Evolutionary conservation across 2,797 vertebrate genomes (phyloP).

Genomic region (Malurus leucopterus): DNA sequence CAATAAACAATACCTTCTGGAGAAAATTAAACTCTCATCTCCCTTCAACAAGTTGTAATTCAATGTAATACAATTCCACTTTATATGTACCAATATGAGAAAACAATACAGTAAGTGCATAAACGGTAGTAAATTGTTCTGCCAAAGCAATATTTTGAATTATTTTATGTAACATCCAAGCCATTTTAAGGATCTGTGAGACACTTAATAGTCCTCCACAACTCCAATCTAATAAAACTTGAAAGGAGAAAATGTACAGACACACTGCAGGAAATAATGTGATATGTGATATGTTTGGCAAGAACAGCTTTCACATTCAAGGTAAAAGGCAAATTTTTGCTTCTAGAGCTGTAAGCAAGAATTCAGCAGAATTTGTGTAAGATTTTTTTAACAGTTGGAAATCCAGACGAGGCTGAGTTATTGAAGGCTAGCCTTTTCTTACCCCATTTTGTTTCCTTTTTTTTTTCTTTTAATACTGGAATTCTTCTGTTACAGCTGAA

Average conservation of each 20-base stretch:
- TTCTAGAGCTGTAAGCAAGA: background rate
- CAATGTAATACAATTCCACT: background rate
- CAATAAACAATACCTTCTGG: background rate
- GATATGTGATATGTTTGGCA: background rate
- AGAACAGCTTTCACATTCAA: background rate
- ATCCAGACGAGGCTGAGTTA: background rate
- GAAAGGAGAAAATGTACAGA: background rate
- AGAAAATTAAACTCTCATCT: background rate
- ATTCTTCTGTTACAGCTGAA: background rate
- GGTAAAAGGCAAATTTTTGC: background rate
- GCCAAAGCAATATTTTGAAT: background rate
- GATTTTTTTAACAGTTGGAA: background rate
- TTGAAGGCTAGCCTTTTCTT: background rate
- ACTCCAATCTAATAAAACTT: background rate
- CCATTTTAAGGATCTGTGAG: background rate
- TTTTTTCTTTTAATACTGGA: background rate
- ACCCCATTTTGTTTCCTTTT: accelerated
- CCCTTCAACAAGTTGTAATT: background rate
- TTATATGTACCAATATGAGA: background rate
- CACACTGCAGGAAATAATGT: background rate
- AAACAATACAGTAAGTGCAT: background rate
- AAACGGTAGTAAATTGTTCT: background rate
- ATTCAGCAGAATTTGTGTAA: background rate
- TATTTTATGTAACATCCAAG: background rate
- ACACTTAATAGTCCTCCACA: background rate